Evolutionary conservation across 30 jellyfish, hydroid and myxozoan genomes (phyloP).

Genomic region (Turritopsis dohrnii): DNA sequence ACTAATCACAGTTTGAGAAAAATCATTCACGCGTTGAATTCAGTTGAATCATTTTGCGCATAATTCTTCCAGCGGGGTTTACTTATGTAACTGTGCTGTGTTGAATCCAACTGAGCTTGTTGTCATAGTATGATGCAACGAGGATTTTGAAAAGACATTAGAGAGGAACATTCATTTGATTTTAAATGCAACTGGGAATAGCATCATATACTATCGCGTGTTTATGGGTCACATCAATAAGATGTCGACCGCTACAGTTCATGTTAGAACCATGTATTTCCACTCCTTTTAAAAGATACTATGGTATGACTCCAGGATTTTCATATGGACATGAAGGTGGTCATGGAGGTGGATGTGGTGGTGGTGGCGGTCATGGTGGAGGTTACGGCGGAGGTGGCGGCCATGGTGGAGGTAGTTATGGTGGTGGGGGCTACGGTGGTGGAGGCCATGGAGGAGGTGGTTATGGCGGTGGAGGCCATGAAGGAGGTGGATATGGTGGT

Average conservation of each 20-base stretch:
- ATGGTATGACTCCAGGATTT: conserved; percentile 20
- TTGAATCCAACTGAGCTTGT: background rate
- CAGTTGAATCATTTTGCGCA: background rate
- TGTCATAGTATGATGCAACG: background rate
- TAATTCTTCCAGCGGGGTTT: background rate
- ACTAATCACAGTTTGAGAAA: no score
- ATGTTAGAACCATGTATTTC: background rate
- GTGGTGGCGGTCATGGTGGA: conserved; percentile 19
- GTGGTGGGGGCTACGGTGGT: conserved; percentile 15
- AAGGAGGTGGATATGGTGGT: conserved; percentile 49
- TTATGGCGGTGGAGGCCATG: conserved; percentile 65
- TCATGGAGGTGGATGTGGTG: background rate
- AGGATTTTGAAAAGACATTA: background rate
- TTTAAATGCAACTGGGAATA: background rate
- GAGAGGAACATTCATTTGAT: background rate
- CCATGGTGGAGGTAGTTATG: background rate
- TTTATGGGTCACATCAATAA: background rate
- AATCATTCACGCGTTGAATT: background rate
- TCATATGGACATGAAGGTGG: conserved; percentile 15
- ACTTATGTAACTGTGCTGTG: background rate
- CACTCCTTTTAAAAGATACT: conserved; percentile 6
- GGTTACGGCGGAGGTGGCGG: conserved; percentile 11
- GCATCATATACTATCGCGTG: background rate
- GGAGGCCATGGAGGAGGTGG: conserved; percentile 35
- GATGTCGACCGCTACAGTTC: background rate